Percentiles rank a stretch among this genome's conserved stretches.
phyloP scores from a whole-genome alignment of 2,797 vertebrate genomes.

The Odontamblyopus lacepedii region DNA sequence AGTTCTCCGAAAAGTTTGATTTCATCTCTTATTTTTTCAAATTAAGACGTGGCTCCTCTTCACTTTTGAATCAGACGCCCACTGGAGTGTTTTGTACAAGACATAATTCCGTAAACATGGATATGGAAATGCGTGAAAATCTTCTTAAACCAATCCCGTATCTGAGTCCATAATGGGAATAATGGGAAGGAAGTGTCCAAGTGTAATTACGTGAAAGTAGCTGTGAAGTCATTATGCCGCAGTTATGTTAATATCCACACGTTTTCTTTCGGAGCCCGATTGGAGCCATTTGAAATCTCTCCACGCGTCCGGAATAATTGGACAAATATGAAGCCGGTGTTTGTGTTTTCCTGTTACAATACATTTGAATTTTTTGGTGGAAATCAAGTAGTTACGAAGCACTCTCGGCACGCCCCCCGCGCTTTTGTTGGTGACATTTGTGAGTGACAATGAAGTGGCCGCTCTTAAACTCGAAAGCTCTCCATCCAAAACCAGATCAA shows the following conservation, averaged over 20 bases:
- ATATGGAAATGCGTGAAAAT: background rate
- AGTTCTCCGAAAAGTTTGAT: background rate
- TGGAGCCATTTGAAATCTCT: constrained; percentile 27
- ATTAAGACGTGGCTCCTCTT: background rate
- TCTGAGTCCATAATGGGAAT: background rate
- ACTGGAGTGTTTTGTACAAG: background rate
- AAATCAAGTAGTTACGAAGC: constrained; percentile 39
- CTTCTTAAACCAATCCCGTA: background rate
- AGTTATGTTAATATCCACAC: constrained; percentile 50
- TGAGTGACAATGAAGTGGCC: constrained; percentile 52
- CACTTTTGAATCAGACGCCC: background rate
- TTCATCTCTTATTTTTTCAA: background rate
- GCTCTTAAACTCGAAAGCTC: constrained; percentile 37
- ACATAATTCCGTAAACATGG: constrained; percentile 3
- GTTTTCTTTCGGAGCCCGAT: constrained; percentile 14
- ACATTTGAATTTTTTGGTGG: constrained; percentile 29
- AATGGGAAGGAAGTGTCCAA: background rate
- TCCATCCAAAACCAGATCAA: constrained; percentile 51
- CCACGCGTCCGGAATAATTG: constrained; percentile 30
- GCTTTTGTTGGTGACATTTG: constrained; percentile 54
- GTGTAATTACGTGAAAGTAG: constrained; percentile 8
- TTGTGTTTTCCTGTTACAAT: constrained; percentile 27
- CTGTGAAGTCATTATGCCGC: constrained; percentile 42
- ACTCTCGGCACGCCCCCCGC: constrained; percentile 20
- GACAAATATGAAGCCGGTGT: constrained; percentile 28